Evolutionary conservation across 2,888 invertebrate species (phyloP).

Genomic region (Eupelmus urozonus): DNA sequence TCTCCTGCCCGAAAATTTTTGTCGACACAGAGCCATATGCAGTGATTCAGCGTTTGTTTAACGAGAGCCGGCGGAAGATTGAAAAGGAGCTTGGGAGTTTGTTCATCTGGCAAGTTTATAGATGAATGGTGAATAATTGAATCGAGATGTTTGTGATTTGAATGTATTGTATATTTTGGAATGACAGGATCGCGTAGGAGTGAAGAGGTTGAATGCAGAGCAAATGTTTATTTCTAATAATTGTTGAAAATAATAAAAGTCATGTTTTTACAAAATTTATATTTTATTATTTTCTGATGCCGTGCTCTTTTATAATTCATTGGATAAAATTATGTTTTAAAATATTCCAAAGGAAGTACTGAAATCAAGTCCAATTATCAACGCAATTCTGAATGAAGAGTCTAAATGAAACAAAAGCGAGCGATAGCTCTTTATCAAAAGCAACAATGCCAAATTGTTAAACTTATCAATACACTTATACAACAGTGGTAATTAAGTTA

Average conservation of each 20-base stretch:
- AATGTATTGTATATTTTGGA: too few species aligned
- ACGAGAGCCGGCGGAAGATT: not conserved
- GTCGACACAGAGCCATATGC: not conserved
- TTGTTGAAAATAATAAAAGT: too few species aligned
- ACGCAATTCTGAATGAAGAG: not conserved
- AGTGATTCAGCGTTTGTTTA: slow-evolving; percentile 23
- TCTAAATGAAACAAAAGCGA: slow-evolving; percentile 31
- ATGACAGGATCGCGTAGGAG: too few species aligned
- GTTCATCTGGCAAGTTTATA: too few species aligned
- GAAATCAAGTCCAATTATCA: not conserved
- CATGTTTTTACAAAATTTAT: too few species aligned
- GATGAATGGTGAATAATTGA: not conserved
- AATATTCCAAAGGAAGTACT: not conserved
- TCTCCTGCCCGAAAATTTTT: not conserved
- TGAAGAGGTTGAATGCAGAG: too few species aligned
- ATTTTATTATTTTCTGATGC: too few species aligned
- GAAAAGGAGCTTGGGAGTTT: too few species aligned
- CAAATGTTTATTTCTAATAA: too few species aligned
- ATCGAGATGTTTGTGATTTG: not conserved
- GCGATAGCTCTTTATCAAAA: slow-evolving; percentile 37
- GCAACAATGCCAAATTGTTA: slow-evolving; percentile 8
- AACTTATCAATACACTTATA: slow-evolving; percentile 23
- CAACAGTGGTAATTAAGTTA: slow-evolving; percentile 15
- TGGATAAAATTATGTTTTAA: too few species aligned
- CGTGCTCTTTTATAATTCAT: too few species aligned